Evolutionary conservation across 2,113 vertebrate species (phyloP).

Genomic region (Cyanistes caeruleus): DNA sequence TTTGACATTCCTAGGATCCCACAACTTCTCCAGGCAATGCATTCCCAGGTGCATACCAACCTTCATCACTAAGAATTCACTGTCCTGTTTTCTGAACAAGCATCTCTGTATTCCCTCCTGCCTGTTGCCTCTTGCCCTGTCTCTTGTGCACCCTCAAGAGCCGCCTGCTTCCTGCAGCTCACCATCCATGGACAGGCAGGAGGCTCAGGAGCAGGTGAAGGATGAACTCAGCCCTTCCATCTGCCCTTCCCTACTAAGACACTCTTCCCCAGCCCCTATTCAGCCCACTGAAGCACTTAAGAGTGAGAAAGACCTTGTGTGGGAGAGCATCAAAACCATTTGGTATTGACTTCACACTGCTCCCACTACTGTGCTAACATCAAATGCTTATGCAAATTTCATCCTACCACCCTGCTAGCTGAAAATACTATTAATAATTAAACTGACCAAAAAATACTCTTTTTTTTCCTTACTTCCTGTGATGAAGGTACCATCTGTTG

Average conservation of each 20-base stretch:
- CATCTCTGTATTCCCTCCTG: not conserved
- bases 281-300: not conserved
- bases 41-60: not conserved
- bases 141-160: rapidly evolving
- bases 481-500: not conserved
- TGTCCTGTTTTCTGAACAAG: not conserved
- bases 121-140: rapidly evolving
- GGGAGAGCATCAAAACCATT: not conserved
- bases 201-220: not conserved
- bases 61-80: not conserved
- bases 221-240: not conserved
- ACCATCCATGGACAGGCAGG: rapidly evolving
- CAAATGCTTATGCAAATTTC: not conserved
- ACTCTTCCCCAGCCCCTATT: not conserved
- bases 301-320: not conserved
- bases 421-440: slow-evolving; percentile 5
- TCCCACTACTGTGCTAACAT: not conserved
- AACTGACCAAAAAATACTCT: not conserved
- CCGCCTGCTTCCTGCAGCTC: not conserved
- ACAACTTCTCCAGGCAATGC: rapidly evolving
- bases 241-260: not conserved
- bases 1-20: not conserved
- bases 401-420: not conserved
- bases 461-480: not conserved
- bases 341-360: not conserved